A percentile compares a stretch with the other conserved stretches of the same genome.
Conservation (phyloP, 2,797 vertebrate genomes). For the Microctenopoma stevenorrisi region DNA sequence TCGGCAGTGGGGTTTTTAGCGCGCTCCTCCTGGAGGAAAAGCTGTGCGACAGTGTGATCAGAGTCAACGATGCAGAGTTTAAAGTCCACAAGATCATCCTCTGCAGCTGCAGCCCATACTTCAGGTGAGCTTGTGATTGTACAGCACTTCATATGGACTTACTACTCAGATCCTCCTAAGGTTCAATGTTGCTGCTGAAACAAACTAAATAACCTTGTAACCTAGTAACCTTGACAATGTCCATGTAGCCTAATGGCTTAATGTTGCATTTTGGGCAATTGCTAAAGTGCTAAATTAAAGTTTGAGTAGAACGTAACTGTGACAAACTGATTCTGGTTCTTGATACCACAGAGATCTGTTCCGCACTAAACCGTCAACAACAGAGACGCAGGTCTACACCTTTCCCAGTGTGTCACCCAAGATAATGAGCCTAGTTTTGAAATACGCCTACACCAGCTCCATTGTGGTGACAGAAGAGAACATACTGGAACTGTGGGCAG, state of each 20-base stretch:
- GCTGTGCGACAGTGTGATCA: slow-evolving; percentile 36
- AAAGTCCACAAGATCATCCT: slow-evolving; percentile 40
- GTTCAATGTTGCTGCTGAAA: no score
- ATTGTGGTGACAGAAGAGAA: slow-evolving; percentile 22
- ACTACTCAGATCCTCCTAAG: no score
- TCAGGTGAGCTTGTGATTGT: slow-evolving; percentile 24
- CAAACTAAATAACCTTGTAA: no score
- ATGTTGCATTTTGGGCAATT: no score
- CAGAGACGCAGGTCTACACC: slow-evolving; percentile 10
- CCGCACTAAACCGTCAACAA: not conserved
- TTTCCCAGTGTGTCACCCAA: slow-evolving; percentile 15
- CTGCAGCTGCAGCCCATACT: slow-evolving; percentile 26
- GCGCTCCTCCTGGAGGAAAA: slow-evolving; percentile 18
- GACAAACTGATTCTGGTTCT: not conserved
- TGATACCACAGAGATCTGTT: slow-evolving; percentile 36
- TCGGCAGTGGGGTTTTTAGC: not conserved
- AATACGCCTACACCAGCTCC: slow-evolving; percentile 26
- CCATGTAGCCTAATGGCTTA: no score
- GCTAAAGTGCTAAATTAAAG: no score
- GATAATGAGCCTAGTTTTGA: slow-evolving; percentile 19
- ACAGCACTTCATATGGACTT: no score
- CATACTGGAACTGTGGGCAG: slow-evolving; percentile 22
- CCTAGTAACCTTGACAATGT: no score
- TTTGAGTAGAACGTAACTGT: no score
- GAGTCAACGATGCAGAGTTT: slow-evolving; percentile 1